Percentiles rank a stretch among this genome's conserved stretches.
Evolutionary conservation across 1,140 invertebrate species (phyloP).

Genomic region (Leptopilina clavipes): DNA sequence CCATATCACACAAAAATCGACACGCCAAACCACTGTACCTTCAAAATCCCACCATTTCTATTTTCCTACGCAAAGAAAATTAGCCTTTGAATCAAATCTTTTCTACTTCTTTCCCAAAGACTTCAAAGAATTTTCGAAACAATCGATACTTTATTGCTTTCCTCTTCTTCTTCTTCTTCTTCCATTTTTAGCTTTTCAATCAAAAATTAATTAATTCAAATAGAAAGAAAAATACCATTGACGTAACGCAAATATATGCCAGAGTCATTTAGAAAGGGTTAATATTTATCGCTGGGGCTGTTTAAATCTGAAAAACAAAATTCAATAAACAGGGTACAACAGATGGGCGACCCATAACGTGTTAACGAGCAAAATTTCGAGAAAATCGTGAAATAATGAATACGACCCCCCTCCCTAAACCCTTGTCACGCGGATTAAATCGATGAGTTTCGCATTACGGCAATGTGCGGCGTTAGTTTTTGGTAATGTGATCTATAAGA

Average conservation of each 20-base stretch:
- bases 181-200: no score
- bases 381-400: constrained; percentile 12
- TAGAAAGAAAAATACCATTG: no score
- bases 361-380: constrained; percentile 4
- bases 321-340: not conserved
- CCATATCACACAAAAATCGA: constrained; percentile 18
- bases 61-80: no score
- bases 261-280: not conserved
- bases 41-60: not conserved
- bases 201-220: no score
- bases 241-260: no score
- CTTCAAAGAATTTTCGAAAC: no score
- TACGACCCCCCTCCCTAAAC: not conserved
- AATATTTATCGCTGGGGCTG: not conserved
- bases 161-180: no score
- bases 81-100: no score
- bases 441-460: constrained; percentile 24
- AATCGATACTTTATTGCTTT: no score
- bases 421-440: not conserved
- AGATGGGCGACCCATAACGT: not conserved
- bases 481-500: constrained; percentile 37
- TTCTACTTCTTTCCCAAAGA: no score
- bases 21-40: not conserved
- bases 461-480: not conserved
- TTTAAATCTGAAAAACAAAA: not conserved